phyloP scores from a whole-genome alignment of 2,888 invertebrate genomes.

The Loripinus fragilis region DNA sequence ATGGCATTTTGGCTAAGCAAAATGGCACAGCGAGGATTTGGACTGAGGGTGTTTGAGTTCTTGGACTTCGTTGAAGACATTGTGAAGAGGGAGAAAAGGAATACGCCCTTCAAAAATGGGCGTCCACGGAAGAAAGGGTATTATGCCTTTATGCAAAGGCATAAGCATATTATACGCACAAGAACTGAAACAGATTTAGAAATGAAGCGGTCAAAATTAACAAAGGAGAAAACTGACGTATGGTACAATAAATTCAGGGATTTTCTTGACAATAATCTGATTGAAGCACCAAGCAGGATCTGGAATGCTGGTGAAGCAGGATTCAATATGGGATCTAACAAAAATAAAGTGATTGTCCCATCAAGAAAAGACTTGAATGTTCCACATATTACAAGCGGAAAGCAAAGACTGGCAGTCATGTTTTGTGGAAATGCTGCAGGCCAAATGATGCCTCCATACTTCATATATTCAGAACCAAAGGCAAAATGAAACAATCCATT shows the following conservation, averaged over 20 bases:
- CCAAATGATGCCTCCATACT: constrained; percentile 34
- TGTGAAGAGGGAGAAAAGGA: constrained; percentile 40
- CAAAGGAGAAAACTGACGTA: constrained; percentile 28
- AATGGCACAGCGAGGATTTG: constrained; percentile 43
- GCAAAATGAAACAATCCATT: constrained; percentile 46
- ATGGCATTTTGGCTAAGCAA: constrained; percentile 38
- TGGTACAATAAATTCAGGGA: constrained; percentile 44
- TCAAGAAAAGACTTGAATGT: constrained; percentile 19
- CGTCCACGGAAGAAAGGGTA: constrained; percentile 23
- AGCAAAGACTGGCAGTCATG: constrained; percentile 44
- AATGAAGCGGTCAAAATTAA: constrained; percentile 17
- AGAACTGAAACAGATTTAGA: constrained; percentile 32
- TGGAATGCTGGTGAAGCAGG: constrained; percentile 54
- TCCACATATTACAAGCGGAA: constrained; percentile 38
- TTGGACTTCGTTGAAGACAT: constrained; percentile 41
- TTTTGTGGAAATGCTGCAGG: constrained; percentile 35
- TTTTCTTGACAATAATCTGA: constrained; percentile 24
- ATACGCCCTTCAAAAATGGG: constrained; percentile 40
- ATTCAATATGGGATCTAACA: no score
- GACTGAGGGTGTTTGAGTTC: constrained; percentile 34
- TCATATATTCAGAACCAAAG: constrained; percentile 45
- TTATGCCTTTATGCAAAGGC: constrained; percentile 34
- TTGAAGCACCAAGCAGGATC: constrained; percentile 37
- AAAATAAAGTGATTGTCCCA: constrained; percentile 34
- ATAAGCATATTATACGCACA: constrained; percentile 27